Base-by-base conservation (phyloP, 1,140 invertebrate species). In the Philaenus spumarius region DNA sequence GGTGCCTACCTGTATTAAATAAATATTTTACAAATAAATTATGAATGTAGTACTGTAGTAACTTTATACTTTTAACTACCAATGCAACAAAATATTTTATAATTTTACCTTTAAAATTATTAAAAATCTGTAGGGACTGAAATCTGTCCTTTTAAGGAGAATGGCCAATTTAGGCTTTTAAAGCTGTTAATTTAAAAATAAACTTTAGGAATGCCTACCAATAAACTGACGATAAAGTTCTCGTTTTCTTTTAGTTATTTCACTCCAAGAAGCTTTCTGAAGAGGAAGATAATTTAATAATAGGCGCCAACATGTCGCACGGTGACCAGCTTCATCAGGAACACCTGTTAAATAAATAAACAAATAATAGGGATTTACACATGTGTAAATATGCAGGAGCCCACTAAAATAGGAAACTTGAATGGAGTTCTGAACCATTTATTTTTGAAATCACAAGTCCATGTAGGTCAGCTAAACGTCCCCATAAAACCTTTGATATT, bases 141-240 rank as follows among this genome's bases (percentile, higher is more conserved):
- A n/a, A n/a, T n/a, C n/a, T n/a, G n/a, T n/a, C n/a, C n/a, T n/a
- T n/a, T n/a, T n/a, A n/a, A n/a, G n/a, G n/a, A n/a, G n/a, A n/a
- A n/a, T n/a, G n/a, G n/a, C n/a, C n/a, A n/a, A n/a, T n/a, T n/a
- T n/a, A n/a, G n/a, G n/a, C n/a, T n/a, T n/a, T n/a, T n/a, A n/a
- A n/a, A n/a, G n/a, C n/a, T n/a, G n/a, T n/a, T n/a, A n/a, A n/a
- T n/a, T n/a, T n/a, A n/a, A n/a, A n/a, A n/a, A n/a, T 37, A n/a
- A 34, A 42, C 4, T 47, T 5, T 37, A 30, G 19, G 26, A 51
- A 53, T 68, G 70, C 64, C 78, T 78, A 84, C 89, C 83, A 46
- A 95, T 86, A 72, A 95, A 93, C 64, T 90, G 87, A 60, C 81
- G 80, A 69, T 93, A 93, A 1, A 91, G 74, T 61, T 84, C 77